Evolutionary conservation across 2,797 vertebrate genomes (phyloP).

Genomic region (Salarias fasciatus): DNA sequence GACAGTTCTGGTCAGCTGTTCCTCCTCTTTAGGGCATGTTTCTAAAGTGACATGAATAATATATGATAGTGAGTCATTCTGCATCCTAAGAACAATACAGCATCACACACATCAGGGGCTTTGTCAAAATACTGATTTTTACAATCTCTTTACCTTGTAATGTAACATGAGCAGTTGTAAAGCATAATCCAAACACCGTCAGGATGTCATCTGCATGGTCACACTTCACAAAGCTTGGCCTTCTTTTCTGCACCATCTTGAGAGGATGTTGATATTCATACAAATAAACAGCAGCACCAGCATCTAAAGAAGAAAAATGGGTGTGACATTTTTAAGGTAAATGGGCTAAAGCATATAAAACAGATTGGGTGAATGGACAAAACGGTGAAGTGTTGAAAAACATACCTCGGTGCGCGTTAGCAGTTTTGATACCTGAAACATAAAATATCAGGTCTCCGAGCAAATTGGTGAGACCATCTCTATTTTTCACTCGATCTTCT

Average conservation of each 20-base stretch:
- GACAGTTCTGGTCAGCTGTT: conserved; percentile 73
- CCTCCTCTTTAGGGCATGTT: conserved; percentile 76
- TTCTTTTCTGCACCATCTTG: conserved; percentile 33
- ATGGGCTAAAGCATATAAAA: too few species aligned
- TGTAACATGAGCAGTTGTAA: conserved; percentile 68
- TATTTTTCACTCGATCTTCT: conserved; percentile 71
- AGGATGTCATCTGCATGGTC: conserved; percentile 87
- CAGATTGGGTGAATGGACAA: too few species aligned
- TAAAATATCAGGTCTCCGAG: conserved; percentile 78
- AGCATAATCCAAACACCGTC: conserved; percentile 85
- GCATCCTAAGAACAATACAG: background rate
- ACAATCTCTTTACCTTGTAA: conserved; percentile 5
- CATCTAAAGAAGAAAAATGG: conserved; percentile 55
- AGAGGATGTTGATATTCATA: conserved; percentile 87
- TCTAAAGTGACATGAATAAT: conserved; percentile 46
- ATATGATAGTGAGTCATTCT: conserved; percentile 1
- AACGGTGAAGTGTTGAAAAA: background rate
- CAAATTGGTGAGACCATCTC: conserved; percentile 78
- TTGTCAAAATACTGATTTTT: conserved; percentile 40
- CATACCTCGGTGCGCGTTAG: conserved; percentile 86
- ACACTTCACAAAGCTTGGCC: conserved; percentile 83
- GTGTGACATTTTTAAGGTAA: background rate
- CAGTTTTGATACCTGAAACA: conserved; percentile 74
- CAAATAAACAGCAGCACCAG: conserved; percentile 84
- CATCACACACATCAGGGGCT: background rate